These are phyloP conservation scores for Psittacus erithacus DNA, from an alignment of 2,113 vertebrate genomes.

Conservation along the genomic window DNA sequence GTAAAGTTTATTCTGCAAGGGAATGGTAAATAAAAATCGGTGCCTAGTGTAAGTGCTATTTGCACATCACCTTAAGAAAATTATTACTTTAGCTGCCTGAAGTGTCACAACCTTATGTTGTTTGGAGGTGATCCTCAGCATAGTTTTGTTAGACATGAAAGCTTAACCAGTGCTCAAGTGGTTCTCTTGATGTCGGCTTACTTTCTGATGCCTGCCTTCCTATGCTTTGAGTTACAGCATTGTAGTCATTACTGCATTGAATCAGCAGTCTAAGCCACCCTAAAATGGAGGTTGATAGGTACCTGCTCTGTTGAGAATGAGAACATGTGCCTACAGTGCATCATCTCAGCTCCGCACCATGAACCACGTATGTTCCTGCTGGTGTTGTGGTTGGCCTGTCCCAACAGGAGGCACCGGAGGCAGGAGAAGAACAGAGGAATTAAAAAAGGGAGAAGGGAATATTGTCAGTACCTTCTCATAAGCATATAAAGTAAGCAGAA, in stretches of 20 bases:
- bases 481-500: background rate
- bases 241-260: background rate
- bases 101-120: background rate
- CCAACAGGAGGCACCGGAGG: background rate
- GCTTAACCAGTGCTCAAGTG: background rate
- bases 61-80: background rate
- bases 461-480: background rate
- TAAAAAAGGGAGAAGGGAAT: background rate
- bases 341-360: background rate
- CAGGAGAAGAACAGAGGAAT: background rate
- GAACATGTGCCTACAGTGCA: rapidly evolving
- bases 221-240: background rate
- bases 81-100: background rate
- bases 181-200: background rate
- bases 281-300: background rate
- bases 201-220: background rate
- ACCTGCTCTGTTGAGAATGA: background rate
- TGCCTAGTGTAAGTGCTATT: background rate
- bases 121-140: background rate
- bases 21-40: background rate
- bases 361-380: background rate
- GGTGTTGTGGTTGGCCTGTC: rapidly evolving
- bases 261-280: background rate
- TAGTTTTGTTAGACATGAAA: background rate
- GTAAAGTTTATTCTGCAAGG: background rate